Evolutionary conservation across 2,113 vertebrate genomes (phyloP), one percentile per base, ranked within the genome.

Genomic region (Anoplopoma fimbria): DNA sequence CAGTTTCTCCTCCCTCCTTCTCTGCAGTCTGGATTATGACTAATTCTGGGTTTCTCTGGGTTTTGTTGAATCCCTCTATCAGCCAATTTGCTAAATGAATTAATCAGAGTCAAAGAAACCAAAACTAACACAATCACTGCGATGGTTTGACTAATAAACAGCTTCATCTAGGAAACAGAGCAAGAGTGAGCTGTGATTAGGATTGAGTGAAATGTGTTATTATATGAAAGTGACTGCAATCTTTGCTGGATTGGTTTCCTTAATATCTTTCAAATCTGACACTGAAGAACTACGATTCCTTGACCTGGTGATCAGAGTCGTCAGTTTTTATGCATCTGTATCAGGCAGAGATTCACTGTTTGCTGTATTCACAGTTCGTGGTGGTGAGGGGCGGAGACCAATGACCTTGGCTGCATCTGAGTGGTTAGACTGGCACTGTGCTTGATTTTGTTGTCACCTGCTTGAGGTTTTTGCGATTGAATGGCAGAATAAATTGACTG

Each of bases 11-110:
- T 38, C 75, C 49, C 47, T 58, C 23, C 58, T 29, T 70, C 45
- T 71, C 71, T 67, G 74, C 83, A 62, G 75, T 60, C 79, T 75
- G 86, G 84, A 86, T 92, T 86, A 84, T 49, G 23, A 36, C 29
- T 91, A 81, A 87, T 92, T 90, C 82, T n/a, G 27, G 27, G 29
- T 79, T 81, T 78, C 60, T 77, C 65, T 78, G 33, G 49, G 53
- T 72, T 68, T n/a, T 75, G 45, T 87, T 76, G 70, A 65, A 15
- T 40, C 31, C 31, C n/a, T 57, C 71, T 12, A 57, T 81, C 63
- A 47, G n/a, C 57, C 70, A 70, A 4, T 87, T 81, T 81, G 47
- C 85, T 67, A 87, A 27, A 65, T 42, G 77, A 79, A 91, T 91
- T 87, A 90, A 69, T 81, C 60, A 53, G 60, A 78, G 31, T 53